A percentile compares a stretch with the other conserved stretches of the same genome.
phyloP scores from a whole-genome alignment of 1,140 invertebrate species.

The Drosophila ogumai region DNA sequence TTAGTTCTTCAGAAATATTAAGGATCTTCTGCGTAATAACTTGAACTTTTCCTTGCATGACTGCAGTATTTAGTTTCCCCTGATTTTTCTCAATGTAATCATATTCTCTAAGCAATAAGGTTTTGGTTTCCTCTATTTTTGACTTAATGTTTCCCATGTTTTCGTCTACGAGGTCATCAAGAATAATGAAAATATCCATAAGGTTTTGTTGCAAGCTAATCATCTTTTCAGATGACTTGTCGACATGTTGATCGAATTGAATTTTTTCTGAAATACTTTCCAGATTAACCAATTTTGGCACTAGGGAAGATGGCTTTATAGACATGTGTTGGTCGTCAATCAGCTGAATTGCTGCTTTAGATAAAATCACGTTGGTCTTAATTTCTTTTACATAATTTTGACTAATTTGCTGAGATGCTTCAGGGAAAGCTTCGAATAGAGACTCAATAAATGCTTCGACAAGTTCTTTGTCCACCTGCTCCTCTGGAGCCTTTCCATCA shows the following conservation, averaged over 20 bases:
- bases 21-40: conserved; percentile 46
- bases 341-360: conserved; percentile 54
- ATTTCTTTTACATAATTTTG: conserved; percentile 52
- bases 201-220: conserved; percentile 68
- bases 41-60: conserved; percentile 47
- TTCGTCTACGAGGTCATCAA: conserved; percentile 68
- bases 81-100: conserved; percentile 60
- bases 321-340: conserved; percentile 59
- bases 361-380: conserved; percentile 60
- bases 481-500: conserved; percentile 45
- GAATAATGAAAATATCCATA: conserved; percentile 71
- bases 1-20: conserved; percentile 44
- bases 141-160: conserved; percentile 31
- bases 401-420: conserved; percentile 41
- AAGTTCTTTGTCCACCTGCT: conserved; percentile 27
- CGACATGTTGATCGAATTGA: conserved; percentile 29
- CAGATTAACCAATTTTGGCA: conserved; percentile 58
- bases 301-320: conserved; percentile 54
- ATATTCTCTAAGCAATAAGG: conserved; percentile 47
- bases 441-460: conserved; percentile 63
- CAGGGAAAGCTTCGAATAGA: conserved; percentile 44
- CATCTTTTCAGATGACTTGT: conserved; percentile 70
- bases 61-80: conserved; percentile 19
- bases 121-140: conserved; percentile 53
- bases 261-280: conserved; percentile 57